Evolutionary conservation across 2,113 vertebrate species (phyloP).

Genomic region (Mormyrus iriodes): DNA sequence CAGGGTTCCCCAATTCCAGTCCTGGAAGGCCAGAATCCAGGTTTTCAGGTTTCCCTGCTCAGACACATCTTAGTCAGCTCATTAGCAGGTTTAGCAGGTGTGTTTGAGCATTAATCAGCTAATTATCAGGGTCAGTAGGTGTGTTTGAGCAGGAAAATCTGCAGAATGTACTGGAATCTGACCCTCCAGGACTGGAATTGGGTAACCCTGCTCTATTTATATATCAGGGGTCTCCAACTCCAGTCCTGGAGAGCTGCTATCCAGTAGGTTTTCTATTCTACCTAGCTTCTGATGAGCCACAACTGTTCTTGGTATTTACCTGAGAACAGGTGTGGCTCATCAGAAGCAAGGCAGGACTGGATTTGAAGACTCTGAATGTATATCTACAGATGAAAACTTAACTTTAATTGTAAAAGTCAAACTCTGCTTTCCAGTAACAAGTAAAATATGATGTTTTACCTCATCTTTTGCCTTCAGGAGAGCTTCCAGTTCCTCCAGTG

Average conservation of each 20-base stretch:
- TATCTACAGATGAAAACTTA: not conserved
- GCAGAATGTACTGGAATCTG: not conserved
- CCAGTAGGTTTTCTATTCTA: no score
- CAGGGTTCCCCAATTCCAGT: not conserved
- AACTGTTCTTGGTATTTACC: no score
- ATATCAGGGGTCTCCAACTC: not conserved
- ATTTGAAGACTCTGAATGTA: not conserved
- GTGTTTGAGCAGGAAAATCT: not conserved
- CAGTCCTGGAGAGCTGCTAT: not conserved
- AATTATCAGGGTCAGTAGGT: not conserved
- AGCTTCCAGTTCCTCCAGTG: constrained; percentile 76
- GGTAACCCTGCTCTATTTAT: not conserved
- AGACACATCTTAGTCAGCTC: not conserved
- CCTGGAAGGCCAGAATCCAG: not conserved
- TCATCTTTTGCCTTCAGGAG: constrained; percentile 81
- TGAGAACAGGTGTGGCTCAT: not conserved
- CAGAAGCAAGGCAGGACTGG: not conserved
- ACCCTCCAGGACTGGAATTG: not conserved
- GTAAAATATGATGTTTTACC: constrained; percentile 48
- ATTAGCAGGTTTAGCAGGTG: not conserved
- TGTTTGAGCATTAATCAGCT: not conserved
- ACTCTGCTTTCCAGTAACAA: not conserved
- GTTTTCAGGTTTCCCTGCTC: not conserved
- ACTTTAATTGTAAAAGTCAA: not conserved
- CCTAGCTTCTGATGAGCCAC: not conserved